These are phyloP conservation scores for Hartigia nigra DNA, from an alignment of 2,888 invertebrate genomes.

Conservation along the genomic window DNA sequence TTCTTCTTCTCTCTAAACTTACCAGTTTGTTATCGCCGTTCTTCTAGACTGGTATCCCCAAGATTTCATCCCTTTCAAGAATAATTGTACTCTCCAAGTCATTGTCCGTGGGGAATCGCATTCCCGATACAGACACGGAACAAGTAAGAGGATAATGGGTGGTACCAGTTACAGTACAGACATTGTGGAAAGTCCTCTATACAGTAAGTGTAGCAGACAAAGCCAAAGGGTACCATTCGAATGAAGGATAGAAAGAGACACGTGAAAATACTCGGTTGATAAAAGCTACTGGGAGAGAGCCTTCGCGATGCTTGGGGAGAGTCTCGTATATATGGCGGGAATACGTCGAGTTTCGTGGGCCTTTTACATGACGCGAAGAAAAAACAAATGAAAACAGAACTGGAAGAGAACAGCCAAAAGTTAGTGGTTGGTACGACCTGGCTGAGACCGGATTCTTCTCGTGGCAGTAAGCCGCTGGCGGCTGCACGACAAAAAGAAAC, in stretches of 20 bases:
- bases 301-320: slow-evolving; percentile 15
- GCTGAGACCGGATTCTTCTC: background rate
- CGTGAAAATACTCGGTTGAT: slow-evolving; percentile 8
- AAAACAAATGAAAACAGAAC: slow-evolving; percentile 18
- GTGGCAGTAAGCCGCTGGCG: slow-evolving; percentile 8
- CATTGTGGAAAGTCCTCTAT: slow-evolving; percentile 5
- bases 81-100: background rate
- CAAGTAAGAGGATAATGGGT: slow-evolving; percentile 10
- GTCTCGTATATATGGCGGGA: slow-evolving; percentile 26
- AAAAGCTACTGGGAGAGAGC: background rate
- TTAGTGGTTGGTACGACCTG: background rate
- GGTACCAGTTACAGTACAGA: background rate
- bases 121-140: slow-evolving; percentile 25
- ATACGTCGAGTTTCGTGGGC: slow-evolving; percentile 18
- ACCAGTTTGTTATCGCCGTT: background rate
- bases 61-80: slow-evolving; percentile 3
- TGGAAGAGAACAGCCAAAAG: background rate
- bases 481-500: background rate
- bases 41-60: background rate
- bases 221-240: background rate
- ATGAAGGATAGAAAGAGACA: slow-evolving; percentile 22
- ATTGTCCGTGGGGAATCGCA: slow-evolving; percentile 16
- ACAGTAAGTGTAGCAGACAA: background rate
- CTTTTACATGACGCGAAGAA: slow-evolving; percentile 15
- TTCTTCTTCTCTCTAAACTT: background rate